Conservation (phyloP, 1,140 invertebrate genomes). For the Drosophila lacertosa region DNA sequence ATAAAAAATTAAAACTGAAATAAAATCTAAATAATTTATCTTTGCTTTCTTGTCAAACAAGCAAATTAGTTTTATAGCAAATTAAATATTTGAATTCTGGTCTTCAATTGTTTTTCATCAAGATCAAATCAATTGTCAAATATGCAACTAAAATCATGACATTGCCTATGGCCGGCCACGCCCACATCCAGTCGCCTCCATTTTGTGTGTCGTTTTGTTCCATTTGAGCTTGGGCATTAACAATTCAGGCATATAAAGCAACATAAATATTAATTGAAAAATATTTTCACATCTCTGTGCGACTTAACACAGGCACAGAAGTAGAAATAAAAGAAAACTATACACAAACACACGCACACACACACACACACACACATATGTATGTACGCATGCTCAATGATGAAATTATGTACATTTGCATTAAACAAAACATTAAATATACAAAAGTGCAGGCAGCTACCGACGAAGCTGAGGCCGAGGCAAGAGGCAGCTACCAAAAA, state of each 20-base stretch:
- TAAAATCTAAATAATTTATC: too few relatives aligned
- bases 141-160: background rate
- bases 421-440: slow-evolving; percentile 82
- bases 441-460: slow-evolving; percentile 68
- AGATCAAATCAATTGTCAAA: too few relatives aligned
- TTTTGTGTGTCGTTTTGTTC: slow-evolving; percentile 7
- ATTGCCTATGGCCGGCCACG: slow-evolving; percentile 7
- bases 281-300: slow-evolving; percentile 71
- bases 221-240: slow-evolving; percentile 49
- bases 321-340: slow-evolving; percentile 63
- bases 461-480: background rate
- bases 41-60: too few relatives aligned
- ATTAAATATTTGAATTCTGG: too few relatives aligned
- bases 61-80: too few relatives aligned
- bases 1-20: too few relatives aligned
- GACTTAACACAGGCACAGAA: slow-evolving; percentile 51
- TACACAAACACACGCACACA: slow-evolving; percentile 14
- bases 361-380: slow-evolving; percentile 29
- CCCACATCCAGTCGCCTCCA: slow-evolving; percentile 4
- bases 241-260: slow-evolving; percentile 75
- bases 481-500: slow-evolving; percentile 41
- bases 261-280: slow-evolving; percentile 82
- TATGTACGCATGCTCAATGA: slow-evolving; percentile 45
- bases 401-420: slow-evolving; percentile 82
- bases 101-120: too few relatives aligned